Percentiles rank a stretch among this genome's conserved stretches.
Conservation (phyloP, 2,797 vertebrate genomes). For the Thunnus albacares region DNA sequence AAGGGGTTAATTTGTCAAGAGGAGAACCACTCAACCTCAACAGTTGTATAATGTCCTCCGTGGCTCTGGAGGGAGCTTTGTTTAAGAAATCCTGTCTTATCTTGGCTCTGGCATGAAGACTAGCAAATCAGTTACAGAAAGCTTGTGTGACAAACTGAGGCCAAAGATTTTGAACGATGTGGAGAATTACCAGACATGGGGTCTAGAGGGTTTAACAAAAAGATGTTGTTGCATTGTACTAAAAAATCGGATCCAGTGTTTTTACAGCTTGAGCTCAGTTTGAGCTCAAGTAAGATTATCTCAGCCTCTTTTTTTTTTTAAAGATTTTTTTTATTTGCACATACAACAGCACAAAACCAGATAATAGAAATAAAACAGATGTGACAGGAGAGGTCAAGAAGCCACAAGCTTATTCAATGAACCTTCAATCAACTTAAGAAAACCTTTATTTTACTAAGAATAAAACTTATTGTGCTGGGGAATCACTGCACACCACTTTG, state of each 20-base stretch:
- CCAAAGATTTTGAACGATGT: neutral
- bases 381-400: too few relatives aligned
- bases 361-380: too few relatives aligned
- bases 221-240: neutral
- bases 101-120: neutral
- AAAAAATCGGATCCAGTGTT: neutral
- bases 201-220: too few relatives aligned
- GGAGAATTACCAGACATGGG: neutral
- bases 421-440: too few relatives aligned
- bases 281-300: neutral
- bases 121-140: neutral
- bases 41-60: neutral
- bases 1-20: neutral
- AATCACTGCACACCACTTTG: neutral
- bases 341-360: too few relatives aligned
- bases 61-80: slow-evolving; percentile 6
- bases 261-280: neutral
- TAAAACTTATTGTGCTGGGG: neutral
- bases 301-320: neutral
- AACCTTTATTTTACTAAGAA: neutral
- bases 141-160: neutral
- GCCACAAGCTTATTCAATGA: too few relatives aligned
- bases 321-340: too few relatives aligned
- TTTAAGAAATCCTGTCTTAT: neutral
- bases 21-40: neutral